Conservation (phyloP, 2,888 invertebrate genomes). For the Gnatocerus cornutus region DNA sequence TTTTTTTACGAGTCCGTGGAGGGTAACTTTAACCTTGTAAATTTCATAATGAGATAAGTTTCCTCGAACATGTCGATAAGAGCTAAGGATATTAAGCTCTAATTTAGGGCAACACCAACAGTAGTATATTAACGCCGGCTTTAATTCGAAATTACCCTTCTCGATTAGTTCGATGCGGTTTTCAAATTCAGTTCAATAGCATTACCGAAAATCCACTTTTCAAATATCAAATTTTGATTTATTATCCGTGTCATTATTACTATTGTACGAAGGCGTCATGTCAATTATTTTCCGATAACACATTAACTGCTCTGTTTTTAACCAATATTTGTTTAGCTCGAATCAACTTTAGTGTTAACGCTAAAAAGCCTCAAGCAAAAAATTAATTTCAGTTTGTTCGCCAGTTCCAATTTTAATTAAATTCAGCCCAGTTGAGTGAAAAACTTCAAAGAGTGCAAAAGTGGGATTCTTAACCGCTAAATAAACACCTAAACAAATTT, state of each 20-base stretch:
- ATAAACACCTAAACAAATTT: conserved; percentile 36
- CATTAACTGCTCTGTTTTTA: background rate
- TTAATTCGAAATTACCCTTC: conserved; percentile 19
- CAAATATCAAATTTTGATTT: too few relatives aligned
- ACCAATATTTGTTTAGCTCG: background rate
- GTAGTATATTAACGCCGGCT: conserved; percentile 14
- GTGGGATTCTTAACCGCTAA: conserved; percentile 8
- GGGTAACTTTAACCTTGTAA: conserved; percentile 28
- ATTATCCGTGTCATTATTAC: too few relatives aligned
- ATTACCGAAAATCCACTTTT: background rate
- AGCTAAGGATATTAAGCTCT: conserved; percentile 29
- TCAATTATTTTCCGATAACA: background rate
- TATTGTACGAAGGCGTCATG: too few relatives aligned
- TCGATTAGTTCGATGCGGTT: conserved; percentile 13
- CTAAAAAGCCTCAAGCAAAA: background rate
- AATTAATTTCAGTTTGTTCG: background rate
- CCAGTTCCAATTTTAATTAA: conserved; percentile 16
- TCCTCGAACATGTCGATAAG: conserved; percentile 32
- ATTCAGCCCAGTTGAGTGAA: background rate
- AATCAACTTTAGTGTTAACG: background rate
- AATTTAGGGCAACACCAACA: conserved; percentile 18
- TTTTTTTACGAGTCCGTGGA: conserved; percentile 18
- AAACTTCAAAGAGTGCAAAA: background rate
- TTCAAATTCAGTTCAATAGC: background rate
- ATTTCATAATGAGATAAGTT: conserved; percentile 42